Conservation (phyloP, 2,888 invertebrate genomes). For the Allolobophora icterica region DNA sequence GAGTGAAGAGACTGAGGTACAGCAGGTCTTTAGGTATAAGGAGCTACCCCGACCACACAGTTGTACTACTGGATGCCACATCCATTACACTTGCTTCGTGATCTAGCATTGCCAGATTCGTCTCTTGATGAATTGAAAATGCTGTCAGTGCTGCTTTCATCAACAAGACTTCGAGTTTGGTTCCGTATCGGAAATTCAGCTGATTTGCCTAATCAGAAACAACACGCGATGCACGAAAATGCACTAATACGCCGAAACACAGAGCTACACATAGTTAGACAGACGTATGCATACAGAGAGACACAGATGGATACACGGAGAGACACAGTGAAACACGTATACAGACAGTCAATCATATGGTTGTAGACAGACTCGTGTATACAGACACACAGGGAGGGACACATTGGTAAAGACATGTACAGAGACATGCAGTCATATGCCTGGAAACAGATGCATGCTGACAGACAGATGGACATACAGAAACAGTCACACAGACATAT, state of each 20-base stretch:
- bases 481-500: neutral
- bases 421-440: neutral
- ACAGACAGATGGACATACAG: neutral
- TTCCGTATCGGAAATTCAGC: neutral
- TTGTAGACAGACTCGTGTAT: neutral
- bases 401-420: neutral
- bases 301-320: neutral
- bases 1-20: too few relatives aligned
- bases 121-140: neutral
- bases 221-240: neutral
- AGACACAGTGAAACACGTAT: neutral
- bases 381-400: neutral
- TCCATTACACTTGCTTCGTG: neutral
- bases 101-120: neutral
- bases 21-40: too few relatives aligned
- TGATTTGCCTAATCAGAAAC: conserved; percentile 13
- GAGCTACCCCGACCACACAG: too few relatives aligned
- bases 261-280: neutral
- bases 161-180: neutral
- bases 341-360: neutral
- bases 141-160: neutral
- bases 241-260: neutral
- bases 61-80: too few relatives aligned
- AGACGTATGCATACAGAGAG: too few relatives aligned
- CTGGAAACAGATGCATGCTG: neutral